A percentile compares a stretch with the other conserved stretches of the same genome.
phyloP scores from a whole-genome alignment of 2,113 vertebrate genomes.

The Rana temporaria region DNA sequence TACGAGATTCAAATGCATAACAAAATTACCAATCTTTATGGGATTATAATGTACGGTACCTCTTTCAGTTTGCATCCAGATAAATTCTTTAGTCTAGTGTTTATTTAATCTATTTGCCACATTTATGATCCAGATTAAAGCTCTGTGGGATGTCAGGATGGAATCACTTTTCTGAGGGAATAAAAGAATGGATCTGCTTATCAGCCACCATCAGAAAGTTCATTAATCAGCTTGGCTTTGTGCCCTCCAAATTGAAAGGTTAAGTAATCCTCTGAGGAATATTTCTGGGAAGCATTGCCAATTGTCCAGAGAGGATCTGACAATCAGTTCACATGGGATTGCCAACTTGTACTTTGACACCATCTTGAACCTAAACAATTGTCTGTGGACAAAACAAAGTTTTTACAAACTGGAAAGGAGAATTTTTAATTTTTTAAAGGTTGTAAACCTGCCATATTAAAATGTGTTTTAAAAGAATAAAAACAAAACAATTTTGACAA shows the following conservation, averaged over 20 bases:
- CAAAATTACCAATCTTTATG: constrained; percentile 35
- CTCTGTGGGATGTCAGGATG: constrained; percentile 79
- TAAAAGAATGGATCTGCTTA: constrained; percentile 87
- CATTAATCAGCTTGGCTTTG: constrained; percentile 88
- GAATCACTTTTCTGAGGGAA: constrained; percentile 83
- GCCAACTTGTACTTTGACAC: constrained; percentile 82
- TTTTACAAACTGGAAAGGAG: constrained; percentile 65
- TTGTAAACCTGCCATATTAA: too few relatives aligned
- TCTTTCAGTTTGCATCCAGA: constrained; percentile 83
- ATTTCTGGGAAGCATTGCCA: constrained; percentile 77
- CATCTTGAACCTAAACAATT: constrained; percentile 82
- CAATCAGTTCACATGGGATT: constrained; percentile 78
- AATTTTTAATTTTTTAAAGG: neutral
- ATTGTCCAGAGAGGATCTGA: constrained; percentile 82
- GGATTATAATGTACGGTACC: constrained; percentile 86
- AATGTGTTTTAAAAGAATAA: too few relatives aligned
- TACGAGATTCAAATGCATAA: neutral
- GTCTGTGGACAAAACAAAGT: constrained; percentile 75
- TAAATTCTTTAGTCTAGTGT: constrained; percentile 82
- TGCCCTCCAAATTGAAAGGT: constrained; percentile 91
- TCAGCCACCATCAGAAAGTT: constrained; percentile 87
- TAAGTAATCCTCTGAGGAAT: constrained; percentile 88
- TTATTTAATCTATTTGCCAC: constrained; percentile 87
- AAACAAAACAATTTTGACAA: too few relatives aligned
- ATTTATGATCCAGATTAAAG: constrained; percentile 88